Evolutionary conservation across 1,140 invertebrate species (phyloP).

Genomic region (Trachelipus rathkii): DNA sequence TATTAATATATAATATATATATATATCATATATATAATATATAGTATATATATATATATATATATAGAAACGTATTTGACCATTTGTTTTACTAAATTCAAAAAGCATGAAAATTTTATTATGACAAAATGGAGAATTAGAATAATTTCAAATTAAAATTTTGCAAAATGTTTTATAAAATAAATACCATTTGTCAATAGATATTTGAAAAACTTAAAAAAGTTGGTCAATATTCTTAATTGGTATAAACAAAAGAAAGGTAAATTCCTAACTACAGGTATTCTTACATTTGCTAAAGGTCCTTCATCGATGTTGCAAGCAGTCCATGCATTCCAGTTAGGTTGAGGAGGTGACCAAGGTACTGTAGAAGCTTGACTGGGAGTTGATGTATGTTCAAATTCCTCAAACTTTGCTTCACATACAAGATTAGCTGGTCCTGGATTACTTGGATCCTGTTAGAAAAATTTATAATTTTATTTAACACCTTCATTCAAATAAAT

Average conservation of each 20-base stretch:
- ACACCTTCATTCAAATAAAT: too few relatives aligned
- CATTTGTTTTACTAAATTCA: too few relatives aligned
- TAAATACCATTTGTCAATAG: too few relatives aligned
- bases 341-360: constrained; percentile 88
- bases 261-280: too few relatives aligned
- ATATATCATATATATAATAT: constrained; percentile 12
- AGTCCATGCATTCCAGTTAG: constrained; percentile 96
- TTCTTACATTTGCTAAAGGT: constrained; percentile 66
- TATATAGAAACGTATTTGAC: too few relatives aligned
- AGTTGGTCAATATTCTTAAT: too few relatives aligned
- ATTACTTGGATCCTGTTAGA: not conserved
- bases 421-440: constrained; percentile 56
- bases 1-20: not conserved
- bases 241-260: too few relatives aligned
- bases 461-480: not conserved
- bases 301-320: constrained; percentile 92
- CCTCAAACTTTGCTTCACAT: constrained; percentile 59
- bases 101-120: too few relatives aligned
- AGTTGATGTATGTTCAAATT: constrained; percentile 58
- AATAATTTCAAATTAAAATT: too few relatives aligned
- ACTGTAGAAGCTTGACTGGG: constrained; percentile 67
- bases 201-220: too few relatives aligned
- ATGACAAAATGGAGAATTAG: too few relatives aligned
- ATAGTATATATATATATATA: not conserved
- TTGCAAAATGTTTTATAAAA: too few relatives aligned